Evolutionary conservation across 2,113 vertebrate species (phyloP), one percentile per base, ranked within the genome.

Genomic region (Gadus chalcogrammus): DNA sequence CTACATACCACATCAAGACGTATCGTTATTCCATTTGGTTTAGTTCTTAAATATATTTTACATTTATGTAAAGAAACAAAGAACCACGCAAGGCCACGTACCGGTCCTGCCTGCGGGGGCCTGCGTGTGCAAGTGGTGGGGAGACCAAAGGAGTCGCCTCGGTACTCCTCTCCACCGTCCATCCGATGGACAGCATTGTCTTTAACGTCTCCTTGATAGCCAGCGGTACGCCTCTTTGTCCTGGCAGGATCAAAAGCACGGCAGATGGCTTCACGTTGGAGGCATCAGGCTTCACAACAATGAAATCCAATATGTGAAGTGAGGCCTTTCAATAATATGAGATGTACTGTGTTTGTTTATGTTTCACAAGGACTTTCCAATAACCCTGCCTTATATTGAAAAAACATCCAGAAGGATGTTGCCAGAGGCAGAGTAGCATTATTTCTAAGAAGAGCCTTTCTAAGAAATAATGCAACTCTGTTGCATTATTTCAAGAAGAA

Each of bases 201-300:
- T 94, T 98, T 18, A 99, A 83, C 0, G 95, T 97, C 76, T n/a
- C 95, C 85, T 96, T 99, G 80, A 97, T 97, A 65, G 93, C 93
- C 92, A 95, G 31, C 95, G 93, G 85, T 97, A 98, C 38, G 93
- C 92, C 86, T 99, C 96, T 87, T 98, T 98, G 78, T 99, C 97
- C 97, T 99, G 81, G 16, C 70, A 17, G 16, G n/a, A 42, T 5
- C 7, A 9, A 58, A 16, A 56, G 15, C 55, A 56, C n/a, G 53
- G 55, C 59, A 22, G 65, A 42, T 4, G 38, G 38, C 38, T 8
- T 42, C 38, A 24, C 24, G 24, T 24, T 24, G 24, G 24, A 24
- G 24, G 12, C 42, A 48, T 12, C 42, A 48, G 12, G 42, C 42
- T 12, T 48, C 42, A 48, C 42, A 48, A 48, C 42, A 48, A 12